Base-by-base conservation (phyloP, 2,888 invertebrate species). In the Macroteleia sp. region DNA sequence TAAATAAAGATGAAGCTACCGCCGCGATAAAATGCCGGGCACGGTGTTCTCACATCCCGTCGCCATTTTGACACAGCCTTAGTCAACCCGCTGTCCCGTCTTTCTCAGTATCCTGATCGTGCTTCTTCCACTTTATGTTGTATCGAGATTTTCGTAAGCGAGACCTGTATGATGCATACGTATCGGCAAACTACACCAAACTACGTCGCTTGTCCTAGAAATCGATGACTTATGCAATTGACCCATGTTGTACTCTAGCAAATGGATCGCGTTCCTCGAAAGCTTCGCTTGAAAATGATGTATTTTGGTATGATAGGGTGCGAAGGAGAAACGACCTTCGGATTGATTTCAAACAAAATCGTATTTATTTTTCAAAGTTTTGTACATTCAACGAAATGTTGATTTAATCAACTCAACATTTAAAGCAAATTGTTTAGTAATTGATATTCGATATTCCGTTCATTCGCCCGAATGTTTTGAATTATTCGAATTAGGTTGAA, bases 1-100 rank as follows among this genome's bases (percentile, higher is more conserved):
- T 86, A 86, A 86, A 86, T 86, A 86, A 85, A 85, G 86, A 86
- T 86, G 86, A 86, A 85, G 86, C 85, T 82, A 81, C n/a, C 81
- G 74, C 76, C 81, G 71, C 82, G 85, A 86, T 86, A 86, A 86
- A 86, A 86, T 85, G 85, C 86, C 82, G 85, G 85, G 85, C 86
- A 85, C 85, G 83, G 75, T 76, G 79, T 76, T 79, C 77, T 81
- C 79, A 70, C 82, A 48, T 80, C 66, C 70, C 52, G 74, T 73
- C 81, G 78, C 71, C 78, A 75, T 78, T 81, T 79, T 79, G 70
- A 77, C 76, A 73, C 57, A 70, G 54, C 67, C 69, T 67, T 41
- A 34, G 46, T 36, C 74, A 57, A 57, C 62, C n/a, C n/a, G n/a
- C 54, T 59, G 39, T 56, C 42, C 56, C 48, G 66, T 50, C 76